Percentiles rank a stretch among this genome's conserved stretches.
Evolutionary conservation across 2,797 vertebrate species (phyloP).

Genomic region (Catharus ustulatus): DNA sequence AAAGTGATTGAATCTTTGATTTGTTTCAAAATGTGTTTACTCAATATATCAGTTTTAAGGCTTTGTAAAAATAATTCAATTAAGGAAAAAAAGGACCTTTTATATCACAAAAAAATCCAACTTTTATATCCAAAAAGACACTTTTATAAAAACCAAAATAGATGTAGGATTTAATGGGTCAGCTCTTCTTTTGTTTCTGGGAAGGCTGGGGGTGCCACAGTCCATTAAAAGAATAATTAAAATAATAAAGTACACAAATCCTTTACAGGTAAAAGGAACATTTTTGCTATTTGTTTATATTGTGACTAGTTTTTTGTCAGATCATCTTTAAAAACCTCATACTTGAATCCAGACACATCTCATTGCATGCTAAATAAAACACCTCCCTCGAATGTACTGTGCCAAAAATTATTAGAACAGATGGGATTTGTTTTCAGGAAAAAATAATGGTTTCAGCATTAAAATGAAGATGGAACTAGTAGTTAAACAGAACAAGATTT

Average conservation of each 20-base stretch:
- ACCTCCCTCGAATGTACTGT: neutral
- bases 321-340: neutral
- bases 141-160: neutral
- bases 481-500: slow-evolving; percentile 42
- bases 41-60: neutral
- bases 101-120: neutral
- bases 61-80: neutral
- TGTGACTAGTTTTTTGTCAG: neutral
- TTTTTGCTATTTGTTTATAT: slow-evolving; percentile 3
- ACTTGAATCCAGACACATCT: slow-evolving; percentile 7
- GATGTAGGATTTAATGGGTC: neutral
- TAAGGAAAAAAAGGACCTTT: neutral
- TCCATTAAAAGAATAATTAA: neutral
- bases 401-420: slow-evolving; percentile 39
- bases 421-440: slow-evolving; percentile 8
- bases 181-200: neutral
- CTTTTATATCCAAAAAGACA: neutral
- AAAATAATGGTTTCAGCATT: neutral
- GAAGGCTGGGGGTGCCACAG: neutral
- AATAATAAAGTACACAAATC: neutral
- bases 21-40: neutral
- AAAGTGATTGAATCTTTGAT: neutral
- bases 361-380: slow-evolving; percentile 23
- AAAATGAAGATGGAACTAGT: neutral
- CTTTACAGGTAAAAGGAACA: neutral